Conservation (phyloP, 2,797 vertebrate species). For the Falco rusticolus region DNA sequence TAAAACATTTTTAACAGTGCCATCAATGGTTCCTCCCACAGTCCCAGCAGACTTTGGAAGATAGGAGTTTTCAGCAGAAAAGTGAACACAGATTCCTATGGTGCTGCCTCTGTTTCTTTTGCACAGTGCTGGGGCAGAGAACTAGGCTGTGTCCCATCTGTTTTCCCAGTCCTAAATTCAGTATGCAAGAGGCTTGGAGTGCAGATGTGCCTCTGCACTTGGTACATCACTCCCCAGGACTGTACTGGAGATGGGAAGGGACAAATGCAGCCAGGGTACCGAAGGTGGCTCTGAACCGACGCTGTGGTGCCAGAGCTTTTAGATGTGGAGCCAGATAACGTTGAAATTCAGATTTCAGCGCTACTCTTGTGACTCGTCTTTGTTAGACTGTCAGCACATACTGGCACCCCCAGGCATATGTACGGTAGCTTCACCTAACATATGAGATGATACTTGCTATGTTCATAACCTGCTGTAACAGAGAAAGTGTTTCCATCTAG, state of each 20-base stretch:
- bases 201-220: background rate
- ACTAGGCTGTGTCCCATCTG: background rate
- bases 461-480: background rate
- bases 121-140: background rate
- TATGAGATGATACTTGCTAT: background rate
- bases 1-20: background rate
- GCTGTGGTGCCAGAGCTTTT: background rate
- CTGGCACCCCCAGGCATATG: background rate
- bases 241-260: background rate
- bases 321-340: background rate
- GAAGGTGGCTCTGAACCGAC: background rate
- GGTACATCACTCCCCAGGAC: background rate
- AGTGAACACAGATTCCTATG: background rate
- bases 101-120: background rate
- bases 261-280: background rate
- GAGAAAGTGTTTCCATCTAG: background rate
- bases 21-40: background rate
- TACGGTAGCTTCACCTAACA: background rate
- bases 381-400: background rate
- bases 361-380: background rate
- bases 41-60: background rate
- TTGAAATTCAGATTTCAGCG: background rate
- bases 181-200: fast-evolving
- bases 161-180: background rate
- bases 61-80: background rate